These are phyloP conservation scores for Caenorhabditis plicata DNA, from an alignment of 2,888 invertebrate species.

Conservation along the genomic window DNA sequence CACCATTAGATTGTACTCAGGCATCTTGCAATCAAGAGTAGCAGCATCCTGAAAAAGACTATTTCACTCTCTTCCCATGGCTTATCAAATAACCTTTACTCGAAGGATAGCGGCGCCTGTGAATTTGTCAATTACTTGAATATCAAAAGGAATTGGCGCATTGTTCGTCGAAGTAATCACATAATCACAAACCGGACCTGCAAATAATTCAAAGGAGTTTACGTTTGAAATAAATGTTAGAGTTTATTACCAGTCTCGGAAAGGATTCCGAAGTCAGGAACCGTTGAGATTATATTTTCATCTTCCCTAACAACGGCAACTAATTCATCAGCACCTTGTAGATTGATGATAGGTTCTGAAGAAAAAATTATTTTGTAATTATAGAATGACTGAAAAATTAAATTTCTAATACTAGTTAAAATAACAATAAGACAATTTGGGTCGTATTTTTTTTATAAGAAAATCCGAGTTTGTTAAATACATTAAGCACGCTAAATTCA, in stretches of 20 bases:
- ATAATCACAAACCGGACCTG: slow-evolving; percentile 62
- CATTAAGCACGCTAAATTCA: too few relatives aligned
- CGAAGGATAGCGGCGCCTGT: slow-evolving; percentile 58
- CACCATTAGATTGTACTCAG: slow-evolving; percentile 50
- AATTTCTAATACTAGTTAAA: too few relatives aligned
- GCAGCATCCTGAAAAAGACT: slow-evolving; percentile 38
- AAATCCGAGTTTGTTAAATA: too few relatives aligned
- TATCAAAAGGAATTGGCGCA: slow-evolving; percentile 52
- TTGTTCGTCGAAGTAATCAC: slow-evolving; percentile 42
- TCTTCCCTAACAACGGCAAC: slow-evolving; percentile 60
- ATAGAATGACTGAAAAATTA: too few relatives aligned
- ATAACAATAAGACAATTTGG: slow-evolving; percentile 2
- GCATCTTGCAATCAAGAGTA: slow-evolving; percentile 54
- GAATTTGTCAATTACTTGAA: slow-evolving; percentile 55
- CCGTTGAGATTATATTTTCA: slow-evolving; percentile 56
- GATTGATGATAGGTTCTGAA: slow-evolving; percentile 59
- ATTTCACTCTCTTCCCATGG: background rate
- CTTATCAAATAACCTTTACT: slow-evolving; percentile 38
- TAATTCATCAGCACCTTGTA: slow-evolving; percentile 59
- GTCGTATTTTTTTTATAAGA: too few relatives aligned
- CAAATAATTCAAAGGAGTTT: slow-evolving; percentile 5
- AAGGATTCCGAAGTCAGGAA: slow-evolving; percentile 57
- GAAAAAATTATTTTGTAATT: background rate
- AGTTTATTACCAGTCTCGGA: slow-evolving; percentile 54
- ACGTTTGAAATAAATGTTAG: background rate